Evolutionary conservation across 2,797 vertebrate species (phyloP), one percentile per base, ranked within the genome.

Genomic region (Centroberyx gerrardi): DNA sequence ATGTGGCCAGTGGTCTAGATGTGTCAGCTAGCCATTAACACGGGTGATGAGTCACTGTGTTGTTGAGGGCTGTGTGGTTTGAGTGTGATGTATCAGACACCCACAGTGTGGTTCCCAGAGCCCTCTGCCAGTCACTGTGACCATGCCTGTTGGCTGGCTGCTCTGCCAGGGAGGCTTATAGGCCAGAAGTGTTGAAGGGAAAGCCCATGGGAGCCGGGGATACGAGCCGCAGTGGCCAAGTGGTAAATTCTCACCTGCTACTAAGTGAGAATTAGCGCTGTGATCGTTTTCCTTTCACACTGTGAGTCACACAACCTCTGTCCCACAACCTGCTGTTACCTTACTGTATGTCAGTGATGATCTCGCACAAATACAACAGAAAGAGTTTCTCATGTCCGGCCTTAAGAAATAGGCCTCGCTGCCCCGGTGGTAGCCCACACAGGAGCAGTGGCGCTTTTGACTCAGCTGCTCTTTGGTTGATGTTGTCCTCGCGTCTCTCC

Each of bases 161-260:
- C 84, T 87, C 84, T 87, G 90, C 90, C 90, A 91, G 87, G 67
- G 67, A 84, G 82, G 82, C 82, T 89, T 86, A 87, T 77, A 56
- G 88, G 91, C 86, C 90, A 84, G 82, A 92, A 90, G 92, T 90
- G 93, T 90, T 93, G 92, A 91, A 91, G 92, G 86, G 86, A 86
- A 90, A 92, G 82, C 90, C 88, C 84, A 28, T 49, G 89, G 89
- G 92, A 89, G 84, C 72, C 65, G 61, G 65, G 78, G 88, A 90
- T 88, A 91, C 81, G 88, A 91, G 90, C 87, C 81, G 74, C 84
- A 85, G 80, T 85, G 88, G 93, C 91, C 91, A 92, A 92, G 91
- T 85, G 87, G 82, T 88, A 86, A 93, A 91, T 92, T 92, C 90
- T 92, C 92, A 93, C 93, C 92, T 93, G 90, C 91, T 90, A 88